Percentiles rank a stretch among this genome's conserved stretches.
These are phyloP conservation scores for Psilopogon haemacephalus DNA, from an alignment of 2,113 vertebrate genomes.

Conservation along the genomic window DNA sequence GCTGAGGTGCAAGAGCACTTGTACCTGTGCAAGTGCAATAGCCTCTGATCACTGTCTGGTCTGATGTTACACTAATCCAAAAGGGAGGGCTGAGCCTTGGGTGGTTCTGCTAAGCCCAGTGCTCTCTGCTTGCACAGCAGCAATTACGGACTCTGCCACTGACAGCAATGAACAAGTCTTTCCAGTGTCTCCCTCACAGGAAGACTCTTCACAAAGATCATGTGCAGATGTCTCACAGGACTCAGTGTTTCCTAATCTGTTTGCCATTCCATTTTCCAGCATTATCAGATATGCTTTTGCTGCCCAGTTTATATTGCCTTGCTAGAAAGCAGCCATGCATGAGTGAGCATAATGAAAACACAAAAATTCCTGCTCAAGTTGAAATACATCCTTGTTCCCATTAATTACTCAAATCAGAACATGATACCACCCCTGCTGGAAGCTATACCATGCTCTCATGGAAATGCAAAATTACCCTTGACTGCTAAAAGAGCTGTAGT, in stretches of 20 bases:
- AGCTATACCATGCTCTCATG: neutral
- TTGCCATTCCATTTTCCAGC: neutral
- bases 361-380: neutral
- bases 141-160: neutral
- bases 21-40: neutral
- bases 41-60: neutral
- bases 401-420: neutral
- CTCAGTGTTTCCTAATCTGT: constrained; percentile 7
- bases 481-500: neutral
- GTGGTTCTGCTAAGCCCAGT: neutral
- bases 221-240: neutral
- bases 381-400: neutral
- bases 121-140: neutral
- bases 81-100: neutral
- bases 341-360: neutral
- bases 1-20: neutral
- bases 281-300: neutral
- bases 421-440: neutral
- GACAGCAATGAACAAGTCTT: neutral
- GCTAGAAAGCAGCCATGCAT: neutral
- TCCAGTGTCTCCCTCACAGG: neutral
- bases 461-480: neutral
- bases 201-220: neutral
- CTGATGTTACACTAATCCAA: neutral
- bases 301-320: neutral